Evolutionary conservation across 2,888 invertebrate genomes (phyloP), one percentile per base, ranked within the genome.

Genomic region (Tricholauxania praeusta): DNA sequence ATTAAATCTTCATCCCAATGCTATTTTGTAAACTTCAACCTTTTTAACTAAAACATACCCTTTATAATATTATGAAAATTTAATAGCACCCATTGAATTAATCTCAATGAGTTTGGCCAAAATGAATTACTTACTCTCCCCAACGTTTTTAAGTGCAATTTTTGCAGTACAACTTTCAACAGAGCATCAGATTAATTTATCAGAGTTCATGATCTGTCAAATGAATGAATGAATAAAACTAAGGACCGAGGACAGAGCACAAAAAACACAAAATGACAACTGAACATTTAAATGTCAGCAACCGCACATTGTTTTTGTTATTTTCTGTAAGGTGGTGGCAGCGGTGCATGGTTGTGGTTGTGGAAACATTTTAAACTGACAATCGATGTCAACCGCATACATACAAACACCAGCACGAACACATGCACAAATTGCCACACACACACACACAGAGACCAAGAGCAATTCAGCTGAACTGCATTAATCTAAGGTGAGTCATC

Each of bases 401-500:
- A 49, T 3, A 28, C 28, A 28, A 28, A 28, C 28, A 28, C 8
- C 7, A 10, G 5, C 39, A 7, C 64, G 14, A 7, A 64, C 19
- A 12, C 12, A 49, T 17, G 14, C 17, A 64, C 0, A 65, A 65
- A 17, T 51, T 28, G n/a, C 2, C 51, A 65, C 51, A 28, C 52
- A 19, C 12, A 48, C n/a, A 52, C 15, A 52, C 49, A 19, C 51
- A 15, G 12, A 10, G 12, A 55, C 52, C 73, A 39, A 52, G 60
- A 65, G 51, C 65, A 47, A 53, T 63, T 63, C 60, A 48, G 60
- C 53, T 70, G 53, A 63, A 49, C 65, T 59, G 59, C 66, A 55
- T 62, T 75, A 75, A 77, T 77, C 75, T 75, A 70, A 74, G 75
- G 75, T 76, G 77, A 67, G 63, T 73, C 72, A 76, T 74, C 77